Evolutionary conservation across 2,888 invertebrate genomes (phyloP), one percentile per base, ranked within the genome.

Genomic region (Chaetogeoica ovagalla): DNA sequence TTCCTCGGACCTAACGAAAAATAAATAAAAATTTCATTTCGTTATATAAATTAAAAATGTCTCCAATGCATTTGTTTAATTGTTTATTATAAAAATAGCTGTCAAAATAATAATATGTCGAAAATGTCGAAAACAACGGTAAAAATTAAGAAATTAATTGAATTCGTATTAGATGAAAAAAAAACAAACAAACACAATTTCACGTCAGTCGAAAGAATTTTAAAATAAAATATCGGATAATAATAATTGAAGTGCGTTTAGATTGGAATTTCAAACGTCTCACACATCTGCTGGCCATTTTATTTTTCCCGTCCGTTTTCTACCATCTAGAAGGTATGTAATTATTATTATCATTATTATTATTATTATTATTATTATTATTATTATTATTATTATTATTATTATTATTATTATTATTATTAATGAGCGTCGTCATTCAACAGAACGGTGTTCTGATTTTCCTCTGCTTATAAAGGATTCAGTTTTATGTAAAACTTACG

Each of bases 181-280:
- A 75, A 66, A 66, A n/a, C n/a, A n/a, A n/a, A n/a, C n/a, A n/a
- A n/a, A n/a, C n/a, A n/a, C n/a, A 30, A 15, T 7, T 65, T 39
- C 39, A 19, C 43, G n/a, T 11, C 65, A 66, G 57, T 39, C 11
- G 23, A 57, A 57, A 66, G 39, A 59, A 66, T 48, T 66, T 23
- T 63, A 48, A 19, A 72, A 73, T 9, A 55, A 43, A 39, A 62
- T 11, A 30, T 30, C 30, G 30, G 4, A 9, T 43, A 43, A 9
- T 43, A 43, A 7, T 59, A 48, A 21, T 7, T n/a, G 11, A 57
- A 4, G 66, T 23, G 57, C 57, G 39, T 43, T 66, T 19, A 37
- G 21, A 57, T 75, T 19, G 74, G 75, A 66, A 66, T 66, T 66
- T 30, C 75, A 75, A 66, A 59, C 57, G 66, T 66, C 66, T 75